Evolutionary conservation across 2,113 vertebrate species (phyloP), one percentile per base, ranked within the genome.

Genomic region (Verasper variegatus): DNA sequence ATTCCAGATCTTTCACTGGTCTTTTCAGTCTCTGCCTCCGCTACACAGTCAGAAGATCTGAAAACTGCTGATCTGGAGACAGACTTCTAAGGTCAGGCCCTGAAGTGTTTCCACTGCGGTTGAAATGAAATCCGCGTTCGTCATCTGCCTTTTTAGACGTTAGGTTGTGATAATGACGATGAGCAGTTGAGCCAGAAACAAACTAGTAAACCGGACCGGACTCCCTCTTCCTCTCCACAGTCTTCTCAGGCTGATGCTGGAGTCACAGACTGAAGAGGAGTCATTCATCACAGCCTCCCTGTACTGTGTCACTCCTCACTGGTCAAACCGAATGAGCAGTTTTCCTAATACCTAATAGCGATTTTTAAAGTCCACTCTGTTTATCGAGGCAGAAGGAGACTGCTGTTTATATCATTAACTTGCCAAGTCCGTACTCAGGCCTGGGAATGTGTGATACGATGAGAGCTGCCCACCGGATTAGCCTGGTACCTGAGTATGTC

Each of bases 401-500:
- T 5, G 57, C 54, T 49, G 23, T 49, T 68, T 13, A 20, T 54
- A 35, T 68, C 20, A 20, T 76, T 52, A 37, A 21, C 4, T 21
- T 13, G 71, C 37, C 56, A 72, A 65, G 49, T 73, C 20, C 57
- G 14, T 24, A 40, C 70, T 42, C 47, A 54, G 56, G 40, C 76
- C 69, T 81, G 76, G 47, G 73, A 86, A 84, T 47, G 78, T 68
- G 81, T 80, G 85, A 86, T 31, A 60, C 78, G 54, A 70, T 85
- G 52, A 84, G 51, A 84, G 55, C 17, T 35, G 23, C 47, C 65
- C n/a, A 47, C n/a, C 54, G 63, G 72, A 78, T 82, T 82, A 80
- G 54, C 35, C 37, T 64, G 47, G 72, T 81, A 85, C 72, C 77
- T 68, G 78, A 86, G 82, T 84, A 71, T 82, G 61, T 74, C 78